Conservation (phyloP, 2,113 vertebrate species). For the Arothron firmamentum region DNA sequence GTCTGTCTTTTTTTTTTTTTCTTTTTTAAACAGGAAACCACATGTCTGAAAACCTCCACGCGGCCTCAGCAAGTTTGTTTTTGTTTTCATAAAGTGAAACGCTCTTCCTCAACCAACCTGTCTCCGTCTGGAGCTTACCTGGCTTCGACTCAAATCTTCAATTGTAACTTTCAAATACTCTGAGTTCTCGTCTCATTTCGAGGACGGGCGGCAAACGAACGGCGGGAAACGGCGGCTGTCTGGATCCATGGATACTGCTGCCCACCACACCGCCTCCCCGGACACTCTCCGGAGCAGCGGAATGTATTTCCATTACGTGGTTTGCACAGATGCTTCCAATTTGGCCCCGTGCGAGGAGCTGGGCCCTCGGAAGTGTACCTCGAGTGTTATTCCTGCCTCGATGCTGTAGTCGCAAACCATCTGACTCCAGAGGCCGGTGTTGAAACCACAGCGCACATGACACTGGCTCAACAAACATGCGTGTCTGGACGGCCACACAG, state of each 20-base stretch:
- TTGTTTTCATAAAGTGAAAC: slow-evolving; percentile 55
- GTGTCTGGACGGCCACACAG: no score
- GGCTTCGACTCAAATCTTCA: neutral
- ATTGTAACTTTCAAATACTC: no score
- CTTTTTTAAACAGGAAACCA: slow-evolving; percentile 90
- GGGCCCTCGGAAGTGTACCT: slow-evolving; percentile 59
- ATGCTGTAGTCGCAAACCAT: slow-evolving; percentile 57
- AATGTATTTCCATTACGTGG: slow-evolving; percentile 64
- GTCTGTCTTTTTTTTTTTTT: slow-evolving; percentile 76
- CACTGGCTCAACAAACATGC: slow-evolving; percentile 26
- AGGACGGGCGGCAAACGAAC: neutral
- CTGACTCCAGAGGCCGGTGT: slow-evolving; percentile 30
- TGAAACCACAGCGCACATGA: slow-evolving; percentile 44
- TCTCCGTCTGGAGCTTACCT: slow-evolving; percentile 36
- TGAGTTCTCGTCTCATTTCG: neutral
- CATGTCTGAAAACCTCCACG: slow-evolving; percentile 87
- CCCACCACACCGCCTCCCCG: neutral
- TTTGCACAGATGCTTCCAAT: slow-evolving; percentile 66
- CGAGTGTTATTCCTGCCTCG: slow-evolving; percentile 55
- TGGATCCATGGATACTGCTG: neutral
- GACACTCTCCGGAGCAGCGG: slow-evolving; percentile 34
- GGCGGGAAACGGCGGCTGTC: no score
- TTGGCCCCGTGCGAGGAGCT: slow-evolving; percentile 48
- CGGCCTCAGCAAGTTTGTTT: slow-evolving; percentile 66
- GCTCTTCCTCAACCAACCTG: slow-evolving; percentile 62